phyloP scores from a whole-genome alignment of 2,797 vertebrate species.

The Arctocebus calabarensis region DNA sequence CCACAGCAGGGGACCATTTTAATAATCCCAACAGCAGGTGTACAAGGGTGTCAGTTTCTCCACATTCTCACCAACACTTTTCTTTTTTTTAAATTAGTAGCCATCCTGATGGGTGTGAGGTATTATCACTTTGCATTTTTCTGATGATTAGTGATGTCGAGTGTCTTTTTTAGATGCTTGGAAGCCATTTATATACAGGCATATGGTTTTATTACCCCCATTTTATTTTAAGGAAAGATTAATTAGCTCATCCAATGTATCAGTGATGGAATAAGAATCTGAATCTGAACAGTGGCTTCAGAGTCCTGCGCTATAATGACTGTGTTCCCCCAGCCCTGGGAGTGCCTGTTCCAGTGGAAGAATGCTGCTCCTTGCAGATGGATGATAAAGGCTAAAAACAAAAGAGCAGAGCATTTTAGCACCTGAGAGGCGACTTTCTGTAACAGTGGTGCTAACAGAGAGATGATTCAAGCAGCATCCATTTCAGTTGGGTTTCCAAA shows the following conservation, averaged over 20 bases:
- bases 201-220: neutral
- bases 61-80: too few relatives aligned
- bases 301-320: neutral
- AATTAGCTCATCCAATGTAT: neutral
- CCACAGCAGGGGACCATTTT: fast-evolving
- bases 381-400: neutral
- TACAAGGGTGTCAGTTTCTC: neutral
- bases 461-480: neutral
- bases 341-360: neutral
- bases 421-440: neutral
- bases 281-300: neutral
- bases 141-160: neutral
- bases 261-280: neutral
- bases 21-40: neutral
- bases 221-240: neutral
- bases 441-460: neutral
- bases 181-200: neutral
- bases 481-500: fast-evolving
- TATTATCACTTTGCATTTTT: neutral
- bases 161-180: neutral
- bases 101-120: neutral
- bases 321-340: neutral
- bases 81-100: fast-evolving
- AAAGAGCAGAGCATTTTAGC: neutral
- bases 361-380: neutral